Conservation (phyloP, 37 sponge, comb jelly and placozoan species). For the Oopsacas minuta region DNA sequence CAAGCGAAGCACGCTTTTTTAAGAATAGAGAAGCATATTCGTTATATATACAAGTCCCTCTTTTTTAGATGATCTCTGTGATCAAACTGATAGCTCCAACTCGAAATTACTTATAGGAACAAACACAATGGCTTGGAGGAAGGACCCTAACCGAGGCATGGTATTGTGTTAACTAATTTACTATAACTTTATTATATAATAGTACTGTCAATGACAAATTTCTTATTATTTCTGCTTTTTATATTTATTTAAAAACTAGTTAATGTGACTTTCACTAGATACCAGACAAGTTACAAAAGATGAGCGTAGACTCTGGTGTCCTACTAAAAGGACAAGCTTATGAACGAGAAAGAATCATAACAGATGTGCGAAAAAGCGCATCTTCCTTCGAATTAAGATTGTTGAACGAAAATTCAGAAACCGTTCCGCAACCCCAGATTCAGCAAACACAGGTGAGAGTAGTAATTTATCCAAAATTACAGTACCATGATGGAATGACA, state of each 20-base stretch:
- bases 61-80: background rate
- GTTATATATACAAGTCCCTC: background rate
- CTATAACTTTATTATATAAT: background rate
- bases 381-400: constrained; percentile 1
- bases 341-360: background rate
- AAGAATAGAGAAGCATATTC: too few relatives aligned
- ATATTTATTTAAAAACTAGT: background rate
- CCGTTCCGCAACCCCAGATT: background rate
- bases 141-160: background rate
- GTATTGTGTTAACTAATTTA: constrained; percentile 7
- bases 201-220: too few relatives aligned
- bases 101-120: background rate
- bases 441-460: too few relatives aligned
- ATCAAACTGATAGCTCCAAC: background rate
- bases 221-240: background rate
- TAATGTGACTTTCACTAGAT: background rate
- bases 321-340: background rate
- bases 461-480: too few relatives aligned
- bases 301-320: background rate
- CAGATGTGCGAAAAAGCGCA: background rate
- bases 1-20: too few relatives aligned
- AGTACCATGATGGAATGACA: too few relatives aligned
- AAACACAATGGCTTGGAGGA: background rate
- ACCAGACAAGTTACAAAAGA: background rate
- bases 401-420: background rate